Percentiles rank a stretch among this genome's conserved stretches.
phyloP scores from a whole-genome alignment of 2,888 invertebrate species.

The Podabrus alpinus region DNA sequence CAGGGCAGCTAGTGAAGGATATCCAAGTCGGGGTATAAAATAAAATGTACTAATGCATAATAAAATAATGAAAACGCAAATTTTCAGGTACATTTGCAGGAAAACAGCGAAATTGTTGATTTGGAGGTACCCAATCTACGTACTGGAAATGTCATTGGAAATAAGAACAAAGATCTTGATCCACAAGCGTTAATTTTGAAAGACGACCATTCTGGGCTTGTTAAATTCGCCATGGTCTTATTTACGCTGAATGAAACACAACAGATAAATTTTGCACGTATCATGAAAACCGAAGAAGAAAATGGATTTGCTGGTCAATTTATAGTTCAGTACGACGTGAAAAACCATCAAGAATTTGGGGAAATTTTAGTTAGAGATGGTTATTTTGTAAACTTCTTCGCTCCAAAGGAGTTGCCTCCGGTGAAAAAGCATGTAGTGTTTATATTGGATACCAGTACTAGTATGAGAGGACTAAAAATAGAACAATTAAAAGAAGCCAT shows the following conservation, averaged over 20 bases:
- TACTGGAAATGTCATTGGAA: constrained; percentile 66
- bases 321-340: constrained; percentile 71
- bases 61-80: background rate
- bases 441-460: constrained; percentile 75
- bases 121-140: constrained; percentile 68
- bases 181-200: constrained; percentile 44
- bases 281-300: constrained; percentile 46
- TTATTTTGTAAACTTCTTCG: constrained; percentile 77
- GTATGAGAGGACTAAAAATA: constrained; percentile 72
- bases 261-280: constrained; percentile 59
- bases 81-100: constrained; percentile 62
- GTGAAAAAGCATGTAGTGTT: constrained; percentile 72
- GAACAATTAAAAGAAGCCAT: constrained; percentile 69
- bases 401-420: constrained; percentile 64
- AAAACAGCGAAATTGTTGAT: constrained; percentile 63
- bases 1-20: background rate
- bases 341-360: constrained; percentile 61
- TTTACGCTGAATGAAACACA: constrained; percentile 64
- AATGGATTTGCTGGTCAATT: constrained; percentile 67
- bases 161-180: constrained; percentile 57
- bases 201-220: constrained; percentile 43
- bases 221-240: constrained; percentile 46
- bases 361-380: constrained; percentile 68
- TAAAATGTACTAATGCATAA: constrained; percentile 22
- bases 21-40: background rate